These are phyloP conservation scores for Caenorhabditis wallacei DNA, from an alignment of 2,888 invertebrate genomes.

Conservation along the genomic window DNA sequence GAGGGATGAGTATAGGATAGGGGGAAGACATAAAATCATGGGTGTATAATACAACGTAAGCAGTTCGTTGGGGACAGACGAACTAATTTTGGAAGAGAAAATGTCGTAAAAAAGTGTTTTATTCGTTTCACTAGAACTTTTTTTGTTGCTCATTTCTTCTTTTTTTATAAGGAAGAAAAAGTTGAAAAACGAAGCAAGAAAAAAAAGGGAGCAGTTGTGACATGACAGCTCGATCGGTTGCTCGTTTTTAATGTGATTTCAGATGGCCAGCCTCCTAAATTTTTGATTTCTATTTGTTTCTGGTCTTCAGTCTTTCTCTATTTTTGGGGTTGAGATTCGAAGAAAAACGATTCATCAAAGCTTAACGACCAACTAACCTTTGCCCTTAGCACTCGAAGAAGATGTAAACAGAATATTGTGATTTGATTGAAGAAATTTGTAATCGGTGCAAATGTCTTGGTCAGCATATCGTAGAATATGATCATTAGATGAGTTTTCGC, in stretches of 20 bases:
- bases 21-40: constrained; percentile 37
- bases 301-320: neutral
- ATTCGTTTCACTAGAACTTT: constrained; percentile 10
- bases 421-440: constrained; percentile 54
- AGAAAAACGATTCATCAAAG: constrained; percentile 26
- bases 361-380: constrained; percentile 47
- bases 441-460: constrained; percentile 39
- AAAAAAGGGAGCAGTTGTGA: neutral
- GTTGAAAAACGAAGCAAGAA: constrained; percentile 10
- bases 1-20: constrained; percentile 9
- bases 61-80: constrained; percentile 15
- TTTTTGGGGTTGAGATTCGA: neutral
- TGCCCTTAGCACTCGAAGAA: constrained; percentile 36
- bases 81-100: constrained; percentile 37
- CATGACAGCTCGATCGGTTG: constrained; percentile 25
- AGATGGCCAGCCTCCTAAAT: neutral
- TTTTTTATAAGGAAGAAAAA: neutral
- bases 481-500: constrained; percentile 45
- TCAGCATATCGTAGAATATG: constrained; percentile 36
- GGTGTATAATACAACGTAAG: neutral
- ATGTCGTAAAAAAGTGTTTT: constrained; percentile 43
- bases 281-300: neutral
- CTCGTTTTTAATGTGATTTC: constrained; percentile 34
- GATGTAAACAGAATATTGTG: constrained; percentile 54
- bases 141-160: constrained; percentile 26